phyloP scores from a whole-genome alignment of 2,797 vertebrate genomes.

The Etheostoma nigrum region DNA sequence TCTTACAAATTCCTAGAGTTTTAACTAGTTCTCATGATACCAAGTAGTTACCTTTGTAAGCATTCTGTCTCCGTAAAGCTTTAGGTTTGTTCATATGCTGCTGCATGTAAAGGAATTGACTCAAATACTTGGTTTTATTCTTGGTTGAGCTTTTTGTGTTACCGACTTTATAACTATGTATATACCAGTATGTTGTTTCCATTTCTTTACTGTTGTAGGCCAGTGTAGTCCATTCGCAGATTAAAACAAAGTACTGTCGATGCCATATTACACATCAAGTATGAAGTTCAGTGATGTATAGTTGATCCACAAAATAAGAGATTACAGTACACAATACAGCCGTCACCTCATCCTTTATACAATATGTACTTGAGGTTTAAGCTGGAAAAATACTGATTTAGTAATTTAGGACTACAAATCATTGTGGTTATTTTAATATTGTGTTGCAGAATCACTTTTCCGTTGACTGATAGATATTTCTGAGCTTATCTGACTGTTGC shows the following conservation, averaged over 20 bases:
- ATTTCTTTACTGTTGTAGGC: background rate
- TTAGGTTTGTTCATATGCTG: background rate
- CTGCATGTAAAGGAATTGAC: background rate
- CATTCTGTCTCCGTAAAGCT: background rate
- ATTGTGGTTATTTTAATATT: background rate
- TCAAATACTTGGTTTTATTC: background rate
- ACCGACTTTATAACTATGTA: background rate
- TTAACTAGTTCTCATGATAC: background rate
- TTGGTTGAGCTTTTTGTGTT: background rate
- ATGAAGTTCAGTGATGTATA: background rate
- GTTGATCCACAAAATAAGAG: background rate
- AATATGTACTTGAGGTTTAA: background rate
- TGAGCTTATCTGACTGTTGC: slow-evolving; percentile 20
- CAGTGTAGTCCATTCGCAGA: background rate
- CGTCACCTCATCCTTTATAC: background rate
- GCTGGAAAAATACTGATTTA: background rate
- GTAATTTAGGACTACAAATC: background rate
- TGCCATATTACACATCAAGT: background rate
- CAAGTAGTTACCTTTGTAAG: background rate
- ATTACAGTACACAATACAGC: background rate
- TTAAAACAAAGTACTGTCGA: background rate
- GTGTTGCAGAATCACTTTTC: background rate
- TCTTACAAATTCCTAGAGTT: background rate
- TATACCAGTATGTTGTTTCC: background rate
- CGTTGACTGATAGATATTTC: background rate